phyloP scores from a whole-genome alignment of 1,140 invertebrate genomes.

The Aricia agestis region DNA sequence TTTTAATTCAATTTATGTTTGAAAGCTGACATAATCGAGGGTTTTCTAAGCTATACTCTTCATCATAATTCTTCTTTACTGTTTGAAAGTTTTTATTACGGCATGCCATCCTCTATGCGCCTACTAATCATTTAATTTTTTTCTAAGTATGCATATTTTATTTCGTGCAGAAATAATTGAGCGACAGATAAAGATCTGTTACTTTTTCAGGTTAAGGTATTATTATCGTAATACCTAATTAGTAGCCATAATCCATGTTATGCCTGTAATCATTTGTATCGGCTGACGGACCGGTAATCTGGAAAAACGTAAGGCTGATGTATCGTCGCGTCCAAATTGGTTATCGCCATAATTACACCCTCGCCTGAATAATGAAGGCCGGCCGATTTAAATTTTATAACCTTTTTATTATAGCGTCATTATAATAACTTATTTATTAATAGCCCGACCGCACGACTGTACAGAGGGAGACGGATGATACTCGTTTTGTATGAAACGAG shows the following conservation, averaged over 20 bases:
- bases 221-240: neutral
- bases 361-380: neutral
- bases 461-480: neutral
- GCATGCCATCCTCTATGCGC: no score
- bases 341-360: conserved; percentile 1
- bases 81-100: no score
- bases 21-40: no score
- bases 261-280: neutral
- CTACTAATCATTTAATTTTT: no score
- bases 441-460: neutral
- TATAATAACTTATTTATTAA: neutral
- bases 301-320: neutral
- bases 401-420: neutral
- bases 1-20: no score
- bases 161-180: no score
- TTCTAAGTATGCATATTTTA: no score
- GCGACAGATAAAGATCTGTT: no score
- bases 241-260: neutral
- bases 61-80: no score
- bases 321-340: neutral
- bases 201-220: neutral
- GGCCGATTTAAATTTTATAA: conserved; percentile 6
- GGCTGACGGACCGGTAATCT: neutral
- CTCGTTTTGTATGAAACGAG: neutral
- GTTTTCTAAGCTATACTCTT: no score